Conservation (phyloP, 2,113 vertebrate genomes). For the Lophius piscatorius region DNA sequence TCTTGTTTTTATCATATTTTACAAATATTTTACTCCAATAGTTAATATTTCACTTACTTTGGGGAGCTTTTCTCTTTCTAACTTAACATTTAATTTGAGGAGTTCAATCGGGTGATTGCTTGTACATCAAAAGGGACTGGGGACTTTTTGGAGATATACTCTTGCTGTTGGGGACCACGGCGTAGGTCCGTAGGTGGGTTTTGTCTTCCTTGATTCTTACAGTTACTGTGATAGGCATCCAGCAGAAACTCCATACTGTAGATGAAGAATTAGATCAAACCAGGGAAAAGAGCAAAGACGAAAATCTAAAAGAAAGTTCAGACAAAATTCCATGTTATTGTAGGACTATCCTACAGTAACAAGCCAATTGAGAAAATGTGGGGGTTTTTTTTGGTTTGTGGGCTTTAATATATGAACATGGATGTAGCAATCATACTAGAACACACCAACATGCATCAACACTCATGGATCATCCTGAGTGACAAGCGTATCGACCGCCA, state of each 20-base stretch:
- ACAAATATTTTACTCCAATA: too few relatives aligned
- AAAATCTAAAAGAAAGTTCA: background rate
- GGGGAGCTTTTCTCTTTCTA: too few relatives aligned
- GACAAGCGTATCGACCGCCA: conserved; percentile 47
- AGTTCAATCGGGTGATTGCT: too few relatives aligned
- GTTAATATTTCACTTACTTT: too few relatives aligned
- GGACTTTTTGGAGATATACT: too few relatives aligned
- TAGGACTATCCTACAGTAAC: background rate
- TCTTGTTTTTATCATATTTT: too few relatives aligned
- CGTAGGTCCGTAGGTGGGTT: background rate
- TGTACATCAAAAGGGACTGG: too few relatives aligned
- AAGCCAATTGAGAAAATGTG: background rate
- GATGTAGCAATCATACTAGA: background rate
- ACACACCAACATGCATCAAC: conserved; percentile 11
- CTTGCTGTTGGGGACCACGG: too few relatives aligned
- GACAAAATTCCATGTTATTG: background rate
- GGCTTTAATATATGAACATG: background rate
- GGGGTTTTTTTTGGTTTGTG: background rate
- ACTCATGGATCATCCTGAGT: conserved; percentile 33
- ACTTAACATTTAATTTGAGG: too few relatives aligned
- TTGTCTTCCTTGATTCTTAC: background rate
- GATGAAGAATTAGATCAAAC: background rate
- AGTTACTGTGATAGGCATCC: too few relatives aligned
- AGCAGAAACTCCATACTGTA: background rate
- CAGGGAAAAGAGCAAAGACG: background rate